Percentiles rank a stretch among this genome's conserved stretches.
phyloP scores from a whole-genome alignment of 2,888 invertebrate species.

The Limnephilus rhombicus region DNA sequence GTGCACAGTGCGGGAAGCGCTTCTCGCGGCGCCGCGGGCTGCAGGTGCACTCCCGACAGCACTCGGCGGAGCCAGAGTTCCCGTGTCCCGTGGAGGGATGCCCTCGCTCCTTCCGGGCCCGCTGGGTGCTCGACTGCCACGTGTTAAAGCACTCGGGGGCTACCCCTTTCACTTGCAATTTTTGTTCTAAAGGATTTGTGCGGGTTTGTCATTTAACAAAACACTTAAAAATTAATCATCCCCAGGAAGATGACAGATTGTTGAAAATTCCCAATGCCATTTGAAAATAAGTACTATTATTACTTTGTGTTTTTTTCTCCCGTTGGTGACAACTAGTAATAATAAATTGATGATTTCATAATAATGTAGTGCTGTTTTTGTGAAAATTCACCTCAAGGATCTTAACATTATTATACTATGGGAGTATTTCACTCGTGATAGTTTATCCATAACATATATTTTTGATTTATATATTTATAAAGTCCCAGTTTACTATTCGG shows the following conservation, averaged over 20 bases:
- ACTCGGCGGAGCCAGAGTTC: conserved; percentile 61
- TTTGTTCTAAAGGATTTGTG: conserved; percentile 65
- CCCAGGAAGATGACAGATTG: not conserved
- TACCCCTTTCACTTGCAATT: conserved; percentile 59
- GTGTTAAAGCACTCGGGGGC: conserved; percentile 62
- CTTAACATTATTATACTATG: not conserved
- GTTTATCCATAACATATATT: no score
- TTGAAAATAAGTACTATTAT: not conserved
- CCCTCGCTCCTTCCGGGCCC: conserved; percentile 58
- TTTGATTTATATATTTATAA: no score
- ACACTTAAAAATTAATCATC: conserved; percentile 57
- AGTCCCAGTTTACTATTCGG: no score
- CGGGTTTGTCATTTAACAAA: conserved; percentile 63
- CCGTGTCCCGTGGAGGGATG: conserved; percentile 61
- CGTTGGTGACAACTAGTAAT: not conserved
- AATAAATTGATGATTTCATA: not conserved
- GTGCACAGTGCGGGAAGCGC: conserved; percentile 55
- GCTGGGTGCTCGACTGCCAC: conserved; percentile 64
- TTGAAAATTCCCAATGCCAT: not conserved
- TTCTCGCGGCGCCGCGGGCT: conserved; percentile 52
- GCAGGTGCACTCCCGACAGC: conserved; percentile 42
- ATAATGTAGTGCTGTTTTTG: not conserved
- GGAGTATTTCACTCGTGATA: no score
- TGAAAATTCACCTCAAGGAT: not conserved
- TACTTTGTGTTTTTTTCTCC: not conserved